Percentiles rank a stretch among this genome's conserved stretches.
Evolutionary conservation across 1,140 invertebrate species (phyloP).

Genomic region (Bombus waltoni): DNA sequence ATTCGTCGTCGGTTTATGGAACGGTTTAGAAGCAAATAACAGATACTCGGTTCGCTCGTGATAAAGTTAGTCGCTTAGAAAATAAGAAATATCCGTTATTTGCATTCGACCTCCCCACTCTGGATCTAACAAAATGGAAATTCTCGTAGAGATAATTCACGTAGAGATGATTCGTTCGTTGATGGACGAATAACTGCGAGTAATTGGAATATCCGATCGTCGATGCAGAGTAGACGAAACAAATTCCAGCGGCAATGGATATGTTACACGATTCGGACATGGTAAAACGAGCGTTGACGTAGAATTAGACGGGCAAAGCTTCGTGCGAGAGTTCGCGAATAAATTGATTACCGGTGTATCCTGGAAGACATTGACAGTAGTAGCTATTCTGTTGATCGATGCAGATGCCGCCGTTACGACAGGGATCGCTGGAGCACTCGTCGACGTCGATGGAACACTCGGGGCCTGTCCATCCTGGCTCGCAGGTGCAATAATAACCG

Average conservation of each 20-base stretch:
- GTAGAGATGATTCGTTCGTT: too few relatives aligned
- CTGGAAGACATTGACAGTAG: constrained; percentile 87
- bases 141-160: too few relatives aligned
- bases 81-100: too few relatives aligned
- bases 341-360: constrained; percentile 85
- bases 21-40: background rate
- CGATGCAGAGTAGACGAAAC: background rate
- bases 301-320: background rate
- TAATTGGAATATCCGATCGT: background rate
- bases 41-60: background rate
- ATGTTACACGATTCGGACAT: too few relatives aligned
- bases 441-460: constrained; percentile 85
- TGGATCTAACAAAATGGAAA: too few relatives aligned
- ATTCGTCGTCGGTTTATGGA: background rate
- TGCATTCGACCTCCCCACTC: too few relatives aligned
- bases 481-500: constrained; percentile 89
- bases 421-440: constrained; percentile 85
- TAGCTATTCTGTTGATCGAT: constrained; percentile 85
- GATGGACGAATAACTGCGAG: too few relatives aligned
- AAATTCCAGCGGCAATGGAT: background rate
- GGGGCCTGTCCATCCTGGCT: constrained; percentile 86
- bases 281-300: background rate
- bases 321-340: background rate
- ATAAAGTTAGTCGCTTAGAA: too few relatives aligned
- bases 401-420: constrained; percentile 88